Percentiles rank a stretch among this genome's conserved stretches.
Conservation (phyloP, 2,888 invertebrate species). For the Agrochola circellaris region DNA sequence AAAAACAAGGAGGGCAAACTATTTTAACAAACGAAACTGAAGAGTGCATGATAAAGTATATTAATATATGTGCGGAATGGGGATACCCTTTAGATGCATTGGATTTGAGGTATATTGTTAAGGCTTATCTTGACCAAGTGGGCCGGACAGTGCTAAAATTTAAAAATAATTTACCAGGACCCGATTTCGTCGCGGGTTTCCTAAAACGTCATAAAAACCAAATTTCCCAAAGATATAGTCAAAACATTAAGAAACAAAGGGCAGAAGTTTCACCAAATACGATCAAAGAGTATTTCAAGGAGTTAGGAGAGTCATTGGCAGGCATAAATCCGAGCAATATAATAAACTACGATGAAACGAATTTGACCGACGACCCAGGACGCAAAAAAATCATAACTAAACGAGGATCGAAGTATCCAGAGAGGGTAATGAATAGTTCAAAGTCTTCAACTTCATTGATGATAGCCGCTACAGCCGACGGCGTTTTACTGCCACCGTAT, state of each 20-base stretch:
- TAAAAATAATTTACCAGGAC: slow-evolving; percentile 40
- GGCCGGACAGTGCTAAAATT: slow-evolving; percentile 20
- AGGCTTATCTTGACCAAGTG: slow-evolving; percentile 42
- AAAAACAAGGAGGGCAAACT: too few relatives aligned
- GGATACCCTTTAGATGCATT: slow-evolving; percentile 54
- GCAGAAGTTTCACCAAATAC: slow-evolving; percentile 49
- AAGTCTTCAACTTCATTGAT: slow-evolving; percentile 75
- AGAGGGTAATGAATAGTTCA: slow-evolving; percentile 70
- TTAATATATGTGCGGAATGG: slow-evolving; percentile 61
- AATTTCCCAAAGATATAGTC: slow-evolving; percentile 35
- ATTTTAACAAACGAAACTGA: too few relatives aligned
- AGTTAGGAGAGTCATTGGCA: slow-evolving; percentile 35
- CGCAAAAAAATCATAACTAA: slow-evolving; percentile 58
- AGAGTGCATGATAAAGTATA: slow-evolving; percentile 58
- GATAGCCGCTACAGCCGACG: slow-evolving; percentile 73
- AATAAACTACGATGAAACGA: slow-evolving; percentile 55
- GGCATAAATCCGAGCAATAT: slow-evolving; percentile 36
- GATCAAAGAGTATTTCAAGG: slow-evolving; percentile 44
- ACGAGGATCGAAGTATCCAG: slow-evolving; percentile 72
- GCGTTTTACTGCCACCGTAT: slow-evolving; percentile 70
- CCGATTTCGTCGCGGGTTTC: slow-evolving; percentile 43
- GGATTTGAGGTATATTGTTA: slow-evolving; percentile 51
- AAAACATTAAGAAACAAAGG: slow-evolving; percentile 55
- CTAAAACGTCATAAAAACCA: slow-evolving; percentile 34
- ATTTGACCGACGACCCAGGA: slow-evolving; percentile 52